Base-by-base conservation (phyloP, 2,113 vertebrate species). In the Aspiorhynchus laticeps region DNA sequence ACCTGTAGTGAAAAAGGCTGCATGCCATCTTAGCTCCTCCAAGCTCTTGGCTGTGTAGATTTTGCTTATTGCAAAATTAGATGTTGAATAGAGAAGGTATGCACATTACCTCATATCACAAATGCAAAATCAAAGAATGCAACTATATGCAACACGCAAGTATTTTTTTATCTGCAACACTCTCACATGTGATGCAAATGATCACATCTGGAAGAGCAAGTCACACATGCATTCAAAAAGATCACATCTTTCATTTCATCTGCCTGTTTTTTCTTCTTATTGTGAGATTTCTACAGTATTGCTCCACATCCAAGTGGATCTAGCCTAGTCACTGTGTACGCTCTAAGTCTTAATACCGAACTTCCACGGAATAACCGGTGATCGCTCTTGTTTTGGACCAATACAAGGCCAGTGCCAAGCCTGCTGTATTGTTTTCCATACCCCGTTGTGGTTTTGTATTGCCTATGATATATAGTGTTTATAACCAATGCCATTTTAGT, bases 251-350 rank as follows among this genome's bases (percentile, higher is more conserved):
- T 63, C 5, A 36, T 65, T 46, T 19, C 2, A 14, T 71, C 19
- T 67, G 21, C 36, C 15, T 26, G 14, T 65, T 19, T 80, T 46
- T 46, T 31, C 4, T 31, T 53, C 48, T 36, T 36, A 6, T 11
- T 79, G 31, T 79, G 31, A 79, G 48, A 79, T 56, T 79, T 53
- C 0, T 12, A 79, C 79, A 43, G 80, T 81, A 81, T 67, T 83
- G 43, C 43, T 46, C 38, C 26, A 33, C 19, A 5, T 69, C 24
- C 65, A 17, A 77, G 11, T 1, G 11, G 21, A 21, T n/a, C 21
- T 43, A 48, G 43, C 41, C 80, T 33, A 41, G 80, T 82, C 63
- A 83, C 80, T 83, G 80, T 83, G 80, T 71, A 51, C 17, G 28
- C 26, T 51, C 1, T 36, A 83, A 8, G 80, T 67, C 59, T 43